phyloP scores from a whole-genome alignment of 2,888 invertebrate genomes.

The Phlogophora meticulosa region DNA sequence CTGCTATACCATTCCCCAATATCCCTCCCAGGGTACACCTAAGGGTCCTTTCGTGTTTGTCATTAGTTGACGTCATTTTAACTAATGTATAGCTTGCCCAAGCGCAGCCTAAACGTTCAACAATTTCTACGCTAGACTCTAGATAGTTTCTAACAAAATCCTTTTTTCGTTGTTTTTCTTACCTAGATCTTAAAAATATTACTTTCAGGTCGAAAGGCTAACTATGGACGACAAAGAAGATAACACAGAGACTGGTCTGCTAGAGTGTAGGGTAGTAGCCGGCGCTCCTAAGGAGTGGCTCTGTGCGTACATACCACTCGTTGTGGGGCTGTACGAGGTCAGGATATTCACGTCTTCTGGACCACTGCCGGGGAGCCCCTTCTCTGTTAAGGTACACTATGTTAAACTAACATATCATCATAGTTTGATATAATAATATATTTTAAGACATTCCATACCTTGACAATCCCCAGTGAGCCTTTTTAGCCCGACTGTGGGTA shows the following conservation, averaged over 20 bases:
- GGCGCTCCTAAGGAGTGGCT: conserved; percentile 95
- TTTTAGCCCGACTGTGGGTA: too few species aligned
- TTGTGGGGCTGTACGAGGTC: conserved; percentile 98
- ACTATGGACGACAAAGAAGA: conserved; percentile 85
- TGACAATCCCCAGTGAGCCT: too few species aligned
- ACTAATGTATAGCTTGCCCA: too few species aligned
- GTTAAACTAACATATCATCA: too few species aligned
- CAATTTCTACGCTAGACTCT: neutral
- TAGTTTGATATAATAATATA: too few species aligned
- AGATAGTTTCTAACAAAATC: neutral
- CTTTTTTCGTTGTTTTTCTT: neutral
- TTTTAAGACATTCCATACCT: too few species aligned
- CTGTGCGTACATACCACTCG: conserved; percentile 97
- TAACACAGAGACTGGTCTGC: conserved; percentile 79
- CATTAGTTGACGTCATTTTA: neutral
- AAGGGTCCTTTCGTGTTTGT: neutral
- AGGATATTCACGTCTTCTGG: conserved; percentile 93
- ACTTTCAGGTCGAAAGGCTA: conserved; percentile 84
- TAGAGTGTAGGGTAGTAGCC: conserved; percentile 92
- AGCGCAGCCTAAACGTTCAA: neutral
- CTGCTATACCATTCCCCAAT: neutral
- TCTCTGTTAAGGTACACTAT: conserved; percentile 92
- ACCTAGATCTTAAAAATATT: too few species aligned
- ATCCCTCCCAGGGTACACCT: neutral
- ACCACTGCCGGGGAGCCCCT: conserved; percentile 95